Base-by-base conservation (phyloP, 2,888 invertebrate species). In the Athalia circularis region DNA sequence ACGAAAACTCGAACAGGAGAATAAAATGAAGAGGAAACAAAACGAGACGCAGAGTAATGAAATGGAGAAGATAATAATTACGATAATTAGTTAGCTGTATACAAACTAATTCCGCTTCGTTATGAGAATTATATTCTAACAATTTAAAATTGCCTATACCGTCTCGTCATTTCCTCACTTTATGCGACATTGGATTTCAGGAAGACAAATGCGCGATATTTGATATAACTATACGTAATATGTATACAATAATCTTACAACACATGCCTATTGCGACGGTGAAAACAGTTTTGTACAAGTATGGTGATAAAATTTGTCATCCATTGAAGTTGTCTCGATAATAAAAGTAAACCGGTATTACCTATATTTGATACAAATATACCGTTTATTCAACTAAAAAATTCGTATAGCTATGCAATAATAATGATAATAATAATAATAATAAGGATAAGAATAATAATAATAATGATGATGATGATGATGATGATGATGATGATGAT, bases 301-400 rank as follows among this genome's bases (percentile, higher is more conserved):
- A 1, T 9, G 8, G 43, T 8, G 15, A 68, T 50, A 9, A 13
- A 67, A 15, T n/a, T 50, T 0, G 9, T 13, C 11, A 65, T 13
- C 52, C 8, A 57, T 70, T 57, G 3, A 29, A 54, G 29, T 48
- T 54, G 52, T 78, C 45, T 79, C 79, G 79, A 74, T 76, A 72
- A 79, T 65, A 65, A 76, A 62, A 61, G 54, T 75, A 79, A 80
- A 80, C 75, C 78, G 74, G 82, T 72, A 77, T 43, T 80, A 77
- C 48, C 72, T 65, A 80, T 76, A 61, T 82, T 80, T 65, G 29
- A 29, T 81, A 81, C 79, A 81, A 82, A 82, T 82, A 83, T 81
- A 80, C 77, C 81, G 80, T 84, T 84, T 84, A 83, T 84, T 83
- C 54, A 82, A 84, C 82, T 79, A 80, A 81, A 67, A 75, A 64